Conservation (phyloP, 2,113 vertebrate genomes). For the Bufo bufo region DNA sequence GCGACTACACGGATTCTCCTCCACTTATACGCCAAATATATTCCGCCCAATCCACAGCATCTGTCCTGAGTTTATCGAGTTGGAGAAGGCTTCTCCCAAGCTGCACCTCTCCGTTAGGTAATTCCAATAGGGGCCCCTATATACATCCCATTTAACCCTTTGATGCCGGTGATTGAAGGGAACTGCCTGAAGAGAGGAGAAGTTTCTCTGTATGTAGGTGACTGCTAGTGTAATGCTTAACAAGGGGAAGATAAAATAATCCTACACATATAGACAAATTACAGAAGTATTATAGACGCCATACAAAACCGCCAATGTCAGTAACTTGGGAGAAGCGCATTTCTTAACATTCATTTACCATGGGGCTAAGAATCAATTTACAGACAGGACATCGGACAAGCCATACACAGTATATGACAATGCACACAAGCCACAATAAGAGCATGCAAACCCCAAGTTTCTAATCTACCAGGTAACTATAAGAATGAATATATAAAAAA, state of each 20-base stretch:
- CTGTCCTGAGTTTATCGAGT: too few relatives aligned
- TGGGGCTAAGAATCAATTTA: not conserved
- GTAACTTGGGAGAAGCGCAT: not conserved
- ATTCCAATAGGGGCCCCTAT: too few relatives aligned
- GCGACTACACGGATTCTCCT: too few relatives aligned
- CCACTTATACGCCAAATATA: too few relatives aligned
- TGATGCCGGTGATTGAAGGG: too few relatives aligned
- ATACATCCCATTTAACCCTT: too few relatives aligned
- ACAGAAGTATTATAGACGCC: not conserved
- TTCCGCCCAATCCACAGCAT: too few relatives aligned
- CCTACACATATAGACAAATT: not conserved
- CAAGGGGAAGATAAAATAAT: not conserved
- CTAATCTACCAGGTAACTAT: not conserved
- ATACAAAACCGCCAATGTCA: not conserved
- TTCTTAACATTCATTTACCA: not conserved
- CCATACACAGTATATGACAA: slow-evolving; percentile 14
- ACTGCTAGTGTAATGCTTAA: too few relatives aligned
- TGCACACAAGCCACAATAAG: slow-evolving; percentile 26
- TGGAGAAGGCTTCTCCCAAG: not conserved
- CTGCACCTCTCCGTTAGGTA: not conserved
- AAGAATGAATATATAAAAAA: not conserved
- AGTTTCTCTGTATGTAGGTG: too few relatives aligned
- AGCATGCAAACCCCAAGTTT: slow-evolving; percentile 12
- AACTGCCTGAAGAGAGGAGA: too few relatives aligned
- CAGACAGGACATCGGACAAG: slow-evolving; percentile 12